Evolutionary conservation across 2,888 invertebrate species (phyloP), one percentile per base, ranked within the genome.

Genomic region (Mimumesa dahlbomi): DNA sequence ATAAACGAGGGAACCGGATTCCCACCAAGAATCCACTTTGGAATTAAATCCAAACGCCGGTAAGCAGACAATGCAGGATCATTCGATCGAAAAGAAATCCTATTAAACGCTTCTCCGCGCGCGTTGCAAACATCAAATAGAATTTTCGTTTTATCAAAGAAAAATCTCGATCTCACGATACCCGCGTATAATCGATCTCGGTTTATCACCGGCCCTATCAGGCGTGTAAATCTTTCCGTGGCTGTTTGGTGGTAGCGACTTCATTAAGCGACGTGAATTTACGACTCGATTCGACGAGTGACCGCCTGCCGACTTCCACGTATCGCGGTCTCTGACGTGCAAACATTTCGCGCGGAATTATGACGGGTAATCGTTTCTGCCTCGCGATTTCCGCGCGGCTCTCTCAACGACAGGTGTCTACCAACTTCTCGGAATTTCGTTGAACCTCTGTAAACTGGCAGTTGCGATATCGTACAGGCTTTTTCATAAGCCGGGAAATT

Each of bases 191-290:
- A 83, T 78, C 77, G 74, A 36, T 48, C 52, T 56, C 65, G 73
- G 77, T 67, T 82, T 65, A 58, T 70, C 58, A 74, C 52, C 69
- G 48, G 45, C 53, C 73, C 82, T 77, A 76, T 77, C 79, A 79
- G 49, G 73, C 65, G 63, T 69, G 81, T 84, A 81, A 82, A 85
- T 85, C 84, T 82, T 66, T 71, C 58, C 76, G 73, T 73, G 67
- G 69, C 73, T 77, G 77, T 80, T 72, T 76, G 70, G 56, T 75
- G 75, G 73, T 76, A 82, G 82, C 84, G 80, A 84, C 84, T 85
- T 85, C 83, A 85, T 85, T 85, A 84, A 80, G 69, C 66, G 74
- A 77, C 77, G 74, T 84, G n/a, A 81, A 85, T 85, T 85, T 84
- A 85, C 78, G 80, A 68, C 76, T 59, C 61, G 75, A 73, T 81